Conservation (phyloP, 30 jellyfish, hydroid and myxozoan species). For the Aurelia sp. region DNA sequence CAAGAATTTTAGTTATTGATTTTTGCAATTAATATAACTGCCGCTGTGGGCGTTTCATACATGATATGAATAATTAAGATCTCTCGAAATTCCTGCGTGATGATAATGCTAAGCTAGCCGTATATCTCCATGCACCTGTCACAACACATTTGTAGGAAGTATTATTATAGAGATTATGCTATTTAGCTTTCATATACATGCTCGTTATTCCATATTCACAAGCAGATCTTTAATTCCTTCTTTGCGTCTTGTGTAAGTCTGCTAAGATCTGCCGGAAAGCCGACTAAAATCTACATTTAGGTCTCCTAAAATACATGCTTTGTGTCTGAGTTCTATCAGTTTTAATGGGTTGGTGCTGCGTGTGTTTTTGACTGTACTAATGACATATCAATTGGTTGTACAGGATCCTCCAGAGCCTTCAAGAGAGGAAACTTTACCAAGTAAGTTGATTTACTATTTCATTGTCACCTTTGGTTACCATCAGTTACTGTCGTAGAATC, state of each 20-base stretch:
- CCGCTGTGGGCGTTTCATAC: conserved; percentile 15
- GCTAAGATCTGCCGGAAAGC: too few relatives aligned
- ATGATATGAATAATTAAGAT: conserved; percentile 27
- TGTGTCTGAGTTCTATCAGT: neutral
- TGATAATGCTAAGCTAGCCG: neutral
- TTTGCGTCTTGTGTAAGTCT: too few relatives aligned
- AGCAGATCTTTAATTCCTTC: too few relatives aligned
- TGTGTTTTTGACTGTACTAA: conserved; percentile 1
- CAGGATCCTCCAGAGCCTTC: conserved; percentile 93
- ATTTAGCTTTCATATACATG: too few relatives aligned
- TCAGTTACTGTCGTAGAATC: too few relatives aligned
- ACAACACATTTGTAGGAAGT: conserved; percentile 1
- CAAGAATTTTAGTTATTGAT: neutral
- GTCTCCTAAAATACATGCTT: too few relatives aligned
- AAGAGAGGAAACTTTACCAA: conserved; percentile 83
- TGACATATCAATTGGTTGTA: conserved; percentile 83
- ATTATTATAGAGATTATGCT: too few relatives aligned
- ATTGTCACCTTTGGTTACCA: too few relatives aligned
- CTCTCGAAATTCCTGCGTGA: conserved; percentile 10
- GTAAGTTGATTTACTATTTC: conserved; percentile 55
- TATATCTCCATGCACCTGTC: conserved; percentile 39
- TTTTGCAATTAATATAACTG: neutral
- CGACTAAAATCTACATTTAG: too few relatives aligned
- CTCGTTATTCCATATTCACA: too few relatives aligned
- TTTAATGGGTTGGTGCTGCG: neutral